Percentiles rank a stretch among this genome's conserved stretches.
Conservation (phyloP, 2,888 invertebrate species). For the Cataglyphis altisquamis region DNA sequence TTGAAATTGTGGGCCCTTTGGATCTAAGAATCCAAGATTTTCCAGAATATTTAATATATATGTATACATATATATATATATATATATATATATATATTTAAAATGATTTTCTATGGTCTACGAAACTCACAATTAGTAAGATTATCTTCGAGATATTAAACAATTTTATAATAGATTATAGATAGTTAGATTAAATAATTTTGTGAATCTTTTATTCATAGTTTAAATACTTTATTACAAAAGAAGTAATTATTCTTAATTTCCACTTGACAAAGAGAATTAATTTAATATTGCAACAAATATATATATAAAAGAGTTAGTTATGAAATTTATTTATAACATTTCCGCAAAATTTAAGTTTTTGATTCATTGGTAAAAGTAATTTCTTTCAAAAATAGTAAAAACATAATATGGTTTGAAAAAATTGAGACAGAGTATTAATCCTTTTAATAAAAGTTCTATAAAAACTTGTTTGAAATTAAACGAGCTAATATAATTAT, state of each 20-base stretch:
- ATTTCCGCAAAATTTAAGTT: neutral
- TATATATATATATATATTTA: neutral
- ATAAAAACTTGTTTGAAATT: neutral
- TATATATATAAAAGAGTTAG: neutral
- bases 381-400: neutral
- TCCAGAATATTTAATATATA: neutral
- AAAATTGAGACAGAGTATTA: neutral
- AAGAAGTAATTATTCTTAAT: neutral
- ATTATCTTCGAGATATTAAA: neutral
- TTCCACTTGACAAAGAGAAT: neutral
- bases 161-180: neutral
- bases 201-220: neutral
- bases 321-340: neutral
- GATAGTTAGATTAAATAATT: neutral
- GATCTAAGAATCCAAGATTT: constrained; percentile 16
- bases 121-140: neutral
- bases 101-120: neutral
- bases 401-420: neutral
- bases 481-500: neutral
- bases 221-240: neutral
- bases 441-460: neutral
- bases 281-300: neutral
- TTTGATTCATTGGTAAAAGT: neutral
- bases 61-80: too few relatives aligned
- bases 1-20: constrained; percentile 16